These are phyloP conservation scores for Tyrannus savana DNA, from an alignment of 2,113 vertebrate genomes.

Conservation along the genomic window DNA sequence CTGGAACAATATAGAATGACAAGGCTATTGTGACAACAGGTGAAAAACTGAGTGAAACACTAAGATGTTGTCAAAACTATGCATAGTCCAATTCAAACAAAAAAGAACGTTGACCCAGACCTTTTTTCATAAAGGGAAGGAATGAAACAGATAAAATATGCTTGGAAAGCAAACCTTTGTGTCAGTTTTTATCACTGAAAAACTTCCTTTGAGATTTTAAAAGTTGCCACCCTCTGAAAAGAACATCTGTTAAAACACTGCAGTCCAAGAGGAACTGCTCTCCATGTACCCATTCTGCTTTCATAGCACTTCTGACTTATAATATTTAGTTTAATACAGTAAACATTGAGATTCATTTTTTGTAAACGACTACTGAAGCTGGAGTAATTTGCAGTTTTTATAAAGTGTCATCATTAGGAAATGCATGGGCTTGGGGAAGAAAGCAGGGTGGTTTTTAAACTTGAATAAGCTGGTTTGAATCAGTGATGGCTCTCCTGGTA, in stretches of 20 bases:
- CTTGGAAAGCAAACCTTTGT: background rate
- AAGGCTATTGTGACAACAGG: background rate
- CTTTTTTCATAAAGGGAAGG: background rate
- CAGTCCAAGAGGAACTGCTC: background rate
- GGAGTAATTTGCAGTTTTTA: background rate
- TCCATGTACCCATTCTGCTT: background rate
- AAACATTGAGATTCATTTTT: background rate
- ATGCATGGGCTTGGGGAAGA: background rate
- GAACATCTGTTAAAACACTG: background rate
- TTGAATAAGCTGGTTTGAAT: background rate
- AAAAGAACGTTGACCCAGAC: background rate
- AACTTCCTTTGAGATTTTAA: background rate
- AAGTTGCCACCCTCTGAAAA: background rate
- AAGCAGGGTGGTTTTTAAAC: background rate
- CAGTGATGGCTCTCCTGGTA: background rate
- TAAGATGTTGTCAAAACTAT: background rate
- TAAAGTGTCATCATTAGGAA: background rate
- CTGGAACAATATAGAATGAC: background rate
- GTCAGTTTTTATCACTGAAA: background rate
- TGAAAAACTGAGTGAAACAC: background rate
- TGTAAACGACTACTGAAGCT: background rate
- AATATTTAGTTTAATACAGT: background rate
- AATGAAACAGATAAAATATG: background rate
- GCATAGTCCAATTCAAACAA: background rate
- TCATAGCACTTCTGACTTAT: background rate